Evolutionary conservation across 2,797 vertebrate species (phyloP).

Genomic region (Pseudomugil tenellus): DNA sequence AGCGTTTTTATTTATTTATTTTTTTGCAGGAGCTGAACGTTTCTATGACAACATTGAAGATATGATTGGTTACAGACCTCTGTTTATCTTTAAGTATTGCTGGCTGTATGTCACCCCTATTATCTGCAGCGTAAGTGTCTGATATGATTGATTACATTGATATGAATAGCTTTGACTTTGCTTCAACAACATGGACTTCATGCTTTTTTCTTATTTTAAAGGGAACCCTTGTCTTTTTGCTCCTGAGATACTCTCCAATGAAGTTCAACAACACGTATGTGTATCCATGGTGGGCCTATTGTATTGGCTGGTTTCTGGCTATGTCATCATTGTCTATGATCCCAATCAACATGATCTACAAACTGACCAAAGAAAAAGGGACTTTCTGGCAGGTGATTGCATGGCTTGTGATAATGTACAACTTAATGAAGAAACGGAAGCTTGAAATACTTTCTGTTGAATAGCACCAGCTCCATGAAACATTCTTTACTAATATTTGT

Average conservation of each 20-base stretch:
- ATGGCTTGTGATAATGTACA: neutral
- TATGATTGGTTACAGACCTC: constrained; percentile 79
- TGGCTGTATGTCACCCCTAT: constrained; percentile 73
- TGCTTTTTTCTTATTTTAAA: constrained; percentile 16
- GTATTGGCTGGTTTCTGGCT: constrained; percentile 74
- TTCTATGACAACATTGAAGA: constrained; percentile 77
- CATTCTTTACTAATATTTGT: constrained; percentile 16
- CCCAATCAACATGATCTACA: constrained; percentile 70
- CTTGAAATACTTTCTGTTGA: neutral
- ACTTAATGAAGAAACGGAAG: neutral
- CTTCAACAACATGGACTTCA: neutral
- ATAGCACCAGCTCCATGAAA: neutral
- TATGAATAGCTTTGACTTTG: neutral
- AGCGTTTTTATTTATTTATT: neutral
- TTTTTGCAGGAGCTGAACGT: constrained; percentile 70
- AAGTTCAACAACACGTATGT: constrained; percentile 76
- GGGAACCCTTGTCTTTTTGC: constrained; percentile 72
- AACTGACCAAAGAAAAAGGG: constrained; percentile 64
- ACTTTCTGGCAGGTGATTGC: constrained; percentile 70
- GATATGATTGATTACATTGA: neutral
- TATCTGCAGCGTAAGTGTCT: constrained; percentile 66
- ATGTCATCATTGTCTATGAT: constrained; percentile 68
- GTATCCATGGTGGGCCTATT: constrained; percentile 78
- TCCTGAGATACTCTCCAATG: constrained; percentile 71
- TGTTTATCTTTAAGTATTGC: constrained; percentile 72